A percentile compares a stretch with the other conserved stretches of the same genome.
phyloP scores from a whole-genome alignment of 2,888 invertebrate genomes.

The Fragum sueziense region DNA sequence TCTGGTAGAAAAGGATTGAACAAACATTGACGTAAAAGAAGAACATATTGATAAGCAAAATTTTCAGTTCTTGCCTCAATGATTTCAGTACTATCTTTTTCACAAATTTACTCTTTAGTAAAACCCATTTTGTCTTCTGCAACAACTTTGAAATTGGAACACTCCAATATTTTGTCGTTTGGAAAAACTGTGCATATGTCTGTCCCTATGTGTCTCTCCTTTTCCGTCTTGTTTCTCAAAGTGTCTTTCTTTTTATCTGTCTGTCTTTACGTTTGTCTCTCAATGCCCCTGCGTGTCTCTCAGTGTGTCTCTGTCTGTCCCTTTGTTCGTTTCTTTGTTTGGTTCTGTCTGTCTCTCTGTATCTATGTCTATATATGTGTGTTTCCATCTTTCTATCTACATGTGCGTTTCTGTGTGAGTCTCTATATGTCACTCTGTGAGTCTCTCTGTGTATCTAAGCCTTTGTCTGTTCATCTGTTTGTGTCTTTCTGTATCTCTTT shows the following conservation, averaged over 20 bases:
- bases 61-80: neutral
- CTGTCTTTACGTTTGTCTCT: neutral
- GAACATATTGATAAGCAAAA: neutral
- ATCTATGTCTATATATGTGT: neutral
- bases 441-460: neutral
- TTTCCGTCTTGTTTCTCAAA: neutral
- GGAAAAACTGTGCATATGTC: neutral
- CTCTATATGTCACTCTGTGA: neutral
- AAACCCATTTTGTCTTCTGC: no score
- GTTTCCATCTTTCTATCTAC: neutral
- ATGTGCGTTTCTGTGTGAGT: neutral
- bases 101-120: neutral
- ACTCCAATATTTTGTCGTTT: no score
- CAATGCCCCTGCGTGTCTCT: neutral
- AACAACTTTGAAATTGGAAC: no score
- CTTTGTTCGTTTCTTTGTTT: neutral
- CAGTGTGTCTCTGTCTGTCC: neutral
- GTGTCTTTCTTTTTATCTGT: neutral
- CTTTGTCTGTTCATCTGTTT: neutral
- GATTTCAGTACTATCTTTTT: neutral
- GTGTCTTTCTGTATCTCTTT: neutral
- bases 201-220: neutral
- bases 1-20: no score
- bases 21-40: neutral
- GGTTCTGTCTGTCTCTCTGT: neutral